A percentile compares a stretch with the other conserved stretches of the same genome.
Evolutionary conservation across 2,113 vertebrate species (phyloP).

Genomic region (Silurus asotus): DNA sequence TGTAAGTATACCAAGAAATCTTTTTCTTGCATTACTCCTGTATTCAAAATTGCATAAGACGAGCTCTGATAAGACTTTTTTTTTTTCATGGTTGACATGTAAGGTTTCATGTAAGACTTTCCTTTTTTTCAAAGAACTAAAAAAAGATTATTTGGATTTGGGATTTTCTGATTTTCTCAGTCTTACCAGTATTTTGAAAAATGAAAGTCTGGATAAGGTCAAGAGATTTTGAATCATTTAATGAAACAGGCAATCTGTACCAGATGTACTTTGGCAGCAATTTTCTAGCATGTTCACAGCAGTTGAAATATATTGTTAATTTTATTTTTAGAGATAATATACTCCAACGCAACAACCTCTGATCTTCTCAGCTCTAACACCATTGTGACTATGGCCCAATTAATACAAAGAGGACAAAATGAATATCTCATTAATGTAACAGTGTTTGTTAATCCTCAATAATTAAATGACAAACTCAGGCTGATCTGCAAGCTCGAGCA

Average conservation of each 20-base stretch:
- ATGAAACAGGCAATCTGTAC: background rate
- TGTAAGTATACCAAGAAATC: background rate
- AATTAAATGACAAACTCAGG: conserved; percentile 33
- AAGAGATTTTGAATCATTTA: too few relatives aligned
- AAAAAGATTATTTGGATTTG: background rate
- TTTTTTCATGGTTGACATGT: background rate
- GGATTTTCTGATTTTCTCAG: conserved; percentile 7
- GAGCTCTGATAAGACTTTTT: background rate
- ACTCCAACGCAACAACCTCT: background rate
- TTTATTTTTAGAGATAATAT: background rate
- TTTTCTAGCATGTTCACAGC: background rate
- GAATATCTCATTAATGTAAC: background rate
- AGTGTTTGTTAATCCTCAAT: conserved; percentile 6
- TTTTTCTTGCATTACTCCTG: background rate
- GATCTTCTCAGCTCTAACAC: conserved; percentile 16
- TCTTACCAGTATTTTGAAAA: background rate
- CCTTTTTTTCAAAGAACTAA: background rate
- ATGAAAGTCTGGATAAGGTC: background rate
- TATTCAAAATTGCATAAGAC: background rate
- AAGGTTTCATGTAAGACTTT: background rate
- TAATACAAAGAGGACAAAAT: conserved; percentile 14
- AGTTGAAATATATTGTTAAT: background rate
- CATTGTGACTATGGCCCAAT: conserved; percentile 3
- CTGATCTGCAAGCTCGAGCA: conserved; percentile 5
- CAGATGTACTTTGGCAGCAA: background rate